A percentile compares a stretch with the other conserved stretches of the same genome.
Evolutionary conservation across 1,140 invertebrate genomes (phyloP).

Genomic region (Ganaspis sp.): DNA sequence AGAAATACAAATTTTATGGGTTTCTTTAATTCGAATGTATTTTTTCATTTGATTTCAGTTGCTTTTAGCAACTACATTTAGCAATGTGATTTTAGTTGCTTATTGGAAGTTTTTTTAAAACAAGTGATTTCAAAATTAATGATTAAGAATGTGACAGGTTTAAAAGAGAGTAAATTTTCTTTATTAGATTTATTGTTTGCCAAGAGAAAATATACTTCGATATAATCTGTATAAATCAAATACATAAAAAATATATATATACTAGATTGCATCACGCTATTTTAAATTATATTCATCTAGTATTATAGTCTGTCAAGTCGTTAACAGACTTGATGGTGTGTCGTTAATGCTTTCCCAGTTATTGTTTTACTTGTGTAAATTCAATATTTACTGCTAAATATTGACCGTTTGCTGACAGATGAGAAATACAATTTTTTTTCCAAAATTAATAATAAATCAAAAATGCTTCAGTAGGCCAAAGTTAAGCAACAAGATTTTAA

Average conservation of each 20-base stretch:
- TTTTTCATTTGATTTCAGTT: too few relatives aligned
- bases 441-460: neutral
- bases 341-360: slow-evolving; percentile 35
- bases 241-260: slow-evolving; percentile 48
- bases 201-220: slow-evolving; percentile 47
- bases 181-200: slow-evolving; percentile 47
- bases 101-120: neutral
- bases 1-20: too few relatives aligned
- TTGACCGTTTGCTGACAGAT: neutral
- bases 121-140: neutral
- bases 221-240: slow-evolving; percentile 43
- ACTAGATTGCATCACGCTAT: slow-evolving; percentile 37
- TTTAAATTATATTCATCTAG: slow-evolving; percentile 43
- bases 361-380: slow-evolving; percentile 36
- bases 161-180: slow-evolving; percentile 1
- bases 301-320: slow-evolving; percentile 48
- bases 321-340: slow-evolving; percentile 40
- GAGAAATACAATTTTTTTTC: neutral
- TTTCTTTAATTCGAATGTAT: neutral
- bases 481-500: slow-evolving; percentile 9
- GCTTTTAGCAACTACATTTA: too few relatives aligned
- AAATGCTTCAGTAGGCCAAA: neutral
- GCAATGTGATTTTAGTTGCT: too few relatives aligned
- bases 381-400: slow-evolving; percentile 28
- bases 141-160: neutral